phyloP scores from a whole-genome alignment of 64 coral and sea anemone species.

The Porites lutea region DNA sequence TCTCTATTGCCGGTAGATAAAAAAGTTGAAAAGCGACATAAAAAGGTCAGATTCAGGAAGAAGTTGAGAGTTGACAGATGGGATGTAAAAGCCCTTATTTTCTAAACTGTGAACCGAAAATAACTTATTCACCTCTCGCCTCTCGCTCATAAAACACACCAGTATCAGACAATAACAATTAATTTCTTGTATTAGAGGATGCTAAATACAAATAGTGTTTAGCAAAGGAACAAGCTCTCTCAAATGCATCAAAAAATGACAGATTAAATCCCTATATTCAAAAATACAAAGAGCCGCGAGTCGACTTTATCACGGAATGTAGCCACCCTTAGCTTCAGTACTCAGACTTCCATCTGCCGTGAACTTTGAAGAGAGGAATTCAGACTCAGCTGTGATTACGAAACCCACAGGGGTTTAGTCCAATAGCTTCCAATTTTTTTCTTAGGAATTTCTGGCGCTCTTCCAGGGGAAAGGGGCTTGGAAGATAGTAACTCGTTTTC shows the following conservation, averaged over 20 bases:
- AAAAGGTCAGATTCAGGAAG: too few relatives aligned
- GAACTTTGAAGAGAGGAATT: background rate
- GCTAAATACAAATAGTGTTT: background rate
- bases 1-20: too few relatives aligned
- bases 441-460: background rate
- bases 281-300: background rate
- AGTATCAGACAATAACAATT: background rate
- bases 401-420: too few relatives aligned
- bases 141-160: background rate
- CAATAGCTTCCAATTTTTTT: background rate
- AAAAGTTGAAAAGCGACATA: too few relatives aligned
- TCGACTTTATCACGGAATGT: background rate
- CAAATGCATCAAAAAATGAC: too few relatives aligned
- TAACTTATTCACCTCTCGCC: background rate
- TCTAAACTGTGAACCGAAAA: slow-evolving; percentile 7
- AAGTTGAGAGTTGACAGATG: too few relatives aligned
- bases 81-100: too few relatives aligned
- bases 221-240: background rate
- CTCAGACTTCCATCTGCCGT: background rate
- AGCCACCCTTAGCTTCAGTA: background rate
- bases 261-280: background rate
- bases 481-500: background rate
- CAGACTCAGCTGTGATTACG: background rate
- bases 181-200: background rate
- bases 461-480: background rate